phyloP scores from a whole-genome alignment of 2,113 vertebrate species.

The Sorex fumeus region DNA sequence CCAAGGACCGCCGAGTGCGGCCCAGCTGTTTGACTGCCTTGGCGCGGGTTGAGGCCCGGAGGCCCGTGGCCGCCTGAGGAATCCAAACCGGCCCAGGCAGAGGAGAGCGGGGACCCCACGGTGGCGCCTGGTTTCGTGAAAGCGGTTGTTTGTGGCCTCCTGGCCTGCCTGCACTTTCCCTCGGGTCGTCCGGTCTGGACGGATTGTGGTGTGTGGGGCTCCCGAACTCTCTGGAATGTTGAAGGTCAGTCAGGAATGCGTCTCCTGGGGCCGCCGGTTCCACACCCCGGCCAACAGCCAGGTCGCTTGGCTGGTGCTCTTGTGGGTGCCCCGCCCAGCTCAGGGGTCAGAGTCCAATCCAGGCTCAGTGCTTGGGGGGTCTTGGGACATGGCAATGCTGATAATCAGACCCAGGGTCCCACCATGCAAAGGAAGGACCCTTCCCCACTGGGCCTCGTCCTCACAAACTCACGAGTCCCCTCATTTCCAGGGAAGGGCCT shows the following conservation, averaged over 20 bases:
- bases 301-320: neutral
- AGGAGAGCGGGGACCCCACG: neutral
- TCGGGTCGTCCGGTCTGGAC: too few species aligned
- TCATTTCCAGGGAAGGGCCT: too few species aligned
- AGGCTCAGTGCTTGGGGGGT: too few species aligned
- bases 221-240: neutral
- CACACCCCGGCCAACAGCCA: neutral
- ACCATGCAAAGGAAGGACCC: too few species aligned
- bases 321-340: too few species aligned
- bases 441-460: too few species aligned
- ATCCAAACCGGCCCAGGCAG: neutral
- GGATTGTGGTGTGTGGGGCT: neutral
- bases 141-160: too few species aligned
- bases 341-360: too few species aligned
- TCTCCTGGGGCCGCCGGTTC: neutral
- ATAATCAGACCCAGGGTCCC: too few species aligned
- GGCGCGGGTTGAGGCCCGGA: constrained; percentile 40
- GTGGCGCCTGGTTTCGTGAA: neutral
- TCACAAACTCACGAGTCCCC: too few species aligned
- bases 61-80: constrained; percentile 59
- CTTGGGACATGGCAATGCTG: too few species aligned
- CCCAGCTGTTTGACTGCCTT: constrained; percentile 46
- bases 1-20: constrained; percentile 19
- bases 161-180: too few species aligned
- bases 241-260: neutral